Percentiles rank a stretch among this genome's conserved stretches.
phyloP scores from a whole-genome alignment of 2,888 invertebrate genomes.

The Ichneumon xanthorius region DNA sequence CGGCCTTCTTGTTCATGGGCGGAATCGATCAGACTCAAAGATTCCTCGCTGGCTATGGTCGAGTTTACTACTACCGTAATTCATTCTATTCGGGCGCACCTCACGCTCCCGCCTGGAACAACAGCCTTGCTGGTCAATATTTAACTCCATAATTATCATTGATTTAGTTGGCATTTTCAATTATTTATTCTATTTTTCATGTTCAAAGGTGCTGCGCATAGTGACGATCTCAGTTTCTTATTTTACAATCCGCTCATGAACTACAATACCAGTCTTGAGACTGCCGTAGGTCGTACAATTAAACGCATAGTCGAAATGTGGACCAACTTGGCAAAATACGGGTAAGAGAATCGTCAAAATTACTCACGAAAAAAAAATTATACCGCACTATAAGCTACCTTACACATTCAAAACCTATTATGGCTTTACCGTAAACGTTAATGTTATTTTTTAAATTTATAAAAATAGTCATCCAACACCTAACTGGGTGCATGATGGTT shows the following conservation, averaged over 20 bases:
- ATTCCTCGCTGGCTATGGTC: constrained; percentile 52
- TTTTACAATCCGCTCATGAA: constrained; percentile 37
- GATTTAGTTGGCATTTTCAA: background rate
- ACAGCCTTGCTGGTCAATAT: constrained; percentile 24
- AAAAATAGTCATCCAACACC: background rate
- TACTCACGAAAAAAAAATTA: background rate
- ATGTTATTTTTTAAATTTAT: background rate
- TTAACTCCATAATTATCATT: background rate
- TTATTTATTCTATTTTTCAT: constrained; percentile 47
- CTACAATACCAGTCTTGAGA: constrained; percentile 22
- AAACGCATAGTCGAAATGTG: constrained; percentile 50
- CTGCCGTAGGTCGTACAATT: constrained; percentile 39
- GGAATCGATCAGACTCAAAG: constrained; percentile 73
- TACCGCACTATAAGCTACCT: background rate
- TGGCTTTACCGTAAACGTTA: background rate
- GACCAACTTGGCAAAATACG: constrained; percentile 67
- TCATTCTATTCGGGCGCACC: constrained; percentile 51
- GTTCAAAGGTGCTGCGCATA: constrained; percentile 55
- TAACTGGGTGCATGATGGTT: background rate
- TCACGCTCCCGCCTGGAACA: constrained; percentile 5
- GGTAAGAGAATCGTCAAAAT: constrained; percentile 27
- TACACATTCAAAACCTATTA: background rate
- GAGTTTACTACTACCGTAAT: constrained; percentile 73
- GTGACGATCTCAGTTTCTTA: constrained; percentile 47
- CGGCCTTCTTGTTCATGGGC: constrained; percentile 63